Base-by-base conservation (phyloP, 2,113 vertebrate species). In the Cisticola juncidis region DNA sequence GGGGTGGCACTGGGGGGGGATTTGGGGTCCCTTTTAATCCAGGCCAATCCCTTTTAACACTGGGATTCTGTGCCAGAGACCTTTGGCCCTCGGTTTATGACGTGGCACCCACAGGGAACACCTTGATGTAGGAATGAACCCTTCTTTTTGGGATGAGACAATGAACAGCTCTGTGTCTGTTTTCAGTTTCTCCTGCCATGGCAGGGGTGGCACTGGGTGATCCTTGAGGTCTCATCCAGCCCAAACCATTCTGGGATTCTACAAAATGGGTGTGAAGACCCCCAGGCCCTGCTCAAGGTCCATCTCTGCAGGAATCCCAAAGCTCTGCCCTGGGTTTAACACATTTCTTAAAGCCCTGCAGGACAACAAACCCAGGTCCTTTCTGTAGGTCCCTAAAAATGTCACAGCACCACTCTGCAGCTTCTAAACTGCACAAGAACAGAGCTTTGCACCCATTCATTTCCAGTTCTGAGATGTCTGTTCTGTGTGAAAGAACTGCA, bases 1-100 rank as follows among this genome's bases (percentile, higher is more conserved):
- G 29, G 19, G 47, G 12, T 33, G 73, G 40, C 3, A 29, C 8
- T 6, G 42, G n/a, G 0, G n/a, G n/a, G n/a, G n/a, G n/a, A n/a
- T n/a, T n/a, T n/a, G n/a, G n/a, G n/a, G n/a, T n/a, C n/a, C n/a
- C n/a, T n/a, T n/a, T n/a, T n/a, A n/a, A n/a, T n/a, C n/a, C n/a
- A n/a, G n/a, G n/a, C n/a, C n/a, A n/a, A n/a, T n/a, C n/a, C n/a
- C n/a, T n/a, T n/a, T n/a, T n/a, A n/a, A n/a, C n/a, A n/a, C n/a
- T n/a, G n/a, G n/a, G n/a, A n/a, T n/a, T n/a, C n/a, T n/a, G n/a
- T n/a, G n/a, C n/a, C n/a, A n/a, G n/a, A n/a, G n/a, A n/a, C n/a
- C n/a, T n/a, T n/a, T n/a, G n/a, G n/a, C n/a, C n/a, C n/a, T n/a
- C n/a, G n/a, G n/a, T n/a, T n/a, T n/a, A n/a, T n/a, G n/a, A n/a